Conservation (phyloP, 2,113 vertebrate species). For the Laterallus jamaicensis region DNA sequence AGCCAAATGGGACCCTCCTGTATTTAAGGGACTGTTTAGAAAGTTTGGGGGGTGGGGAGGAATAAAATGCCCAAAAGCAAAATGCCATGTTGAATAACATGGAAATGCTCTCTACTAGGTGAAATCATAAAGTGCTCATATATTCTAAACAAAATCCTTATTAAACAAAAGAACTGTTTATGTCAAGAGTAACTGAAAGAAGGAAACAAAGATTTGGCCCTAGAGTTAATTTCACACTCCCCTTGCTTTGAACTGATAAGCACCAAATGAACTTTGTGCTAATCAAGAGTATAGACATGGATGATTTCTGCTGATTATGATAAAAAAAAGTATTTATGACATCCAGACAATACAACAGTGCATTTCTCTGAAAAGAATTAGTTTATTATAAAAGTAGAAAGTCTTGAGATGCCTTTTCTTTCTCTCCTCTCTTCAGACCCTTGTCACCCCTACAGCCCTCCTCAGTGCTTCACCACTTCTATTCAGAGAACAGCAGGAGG, state of each 20-base stretch:
- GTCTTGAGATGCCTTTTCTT: not conserved
- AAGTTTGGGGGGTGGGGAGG: not conserved
- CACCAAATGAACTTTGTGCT: conserved; percentile 24
- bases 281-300: conserved; percentile 14
- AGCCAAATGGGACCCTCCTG: not conserved
- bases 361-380: not conserved
- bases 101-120: not conserved
- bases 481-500: not conserved
- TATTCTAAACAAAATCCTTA: not conserved
- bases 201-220: conserved; percentile 3
- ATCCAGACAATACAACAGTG: not conserved
- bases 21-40: not conserved
- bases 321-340: not conserved
- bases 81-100: not conserved
- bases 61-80: not conserved
- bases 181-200: not conserved
- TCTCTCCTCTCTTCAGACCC: not conserved
- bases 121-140: not conserved
- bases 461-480: not conserved
- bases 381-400: conserved; percentile 1
- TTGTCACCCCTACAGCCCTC: not conserved
- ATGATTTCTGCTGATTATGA: conserved; percentile 1
- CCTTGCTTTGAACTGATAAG: conserved; percentile 21
- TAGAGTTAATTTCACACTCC: conserved; percentile 42
- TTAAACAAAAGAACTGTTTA: not conserved